Evolutionary conservation across 1,140 invertebrate species (phyloP), one percentile per base, ranked within the genome.

Genomic region (Carcinoscorpius rotundicauda): DNA sequence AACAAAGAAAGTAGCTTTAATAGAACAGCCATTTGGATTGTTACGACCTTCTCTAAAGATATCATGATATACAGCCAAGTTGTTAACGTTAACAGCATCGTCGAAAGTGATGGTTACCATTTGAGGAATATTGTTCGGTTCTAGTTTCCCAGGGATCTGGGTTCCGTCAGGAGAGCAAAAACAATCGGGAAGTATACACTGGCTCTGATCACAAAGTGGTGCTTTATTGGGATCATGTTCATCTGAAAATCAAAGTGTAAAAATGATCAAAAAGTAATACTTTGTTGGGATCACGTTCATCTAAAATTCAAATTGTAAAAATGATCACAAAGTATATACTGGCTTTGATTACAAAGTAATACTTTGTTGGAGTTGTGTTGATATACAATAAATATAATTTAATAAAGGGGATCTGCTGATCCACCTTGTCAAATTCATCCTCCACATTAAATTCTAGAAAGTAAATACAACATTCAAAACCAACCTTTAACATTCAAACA

Each of bases 51-150:
- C 49, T 51, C 64, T 64, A 49, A 69, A 64, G 48, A 69, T 55
- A 52, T 69, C 65, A n/a, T 93, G 88, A 77, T 93, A 94, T 55
- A 93, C 77, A 70, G 93, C 91, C 72, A 93, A 89, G 77, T 95
- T 94, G 78, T 93, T 89, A 49, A 91, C 85, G 74, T 95, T 96
- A n/a, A 94, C 84, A 61, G 91, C 90, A 50, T 92, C 91, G 76
- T 94, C 93, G 79, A 96, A 95, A 3, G 89, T 92, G 59, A 96
- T 86, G 0, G 91, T 92, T 65, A 96, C 88, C 87, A 95, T 92
- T 77, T 95, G 92, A 48, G 92, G 92, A 9, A 93, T 88, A 87
- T 94, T 64, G 3, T 63, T 71, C 61, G 84, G 85, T 73, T 92
- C 59, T 11, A 60, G n/a, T 60, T 49, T 60, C 59, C 49, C 49